Conservation (phyloP, 2,113 vertebrate species). For the Anser cygnoides region DNA sequence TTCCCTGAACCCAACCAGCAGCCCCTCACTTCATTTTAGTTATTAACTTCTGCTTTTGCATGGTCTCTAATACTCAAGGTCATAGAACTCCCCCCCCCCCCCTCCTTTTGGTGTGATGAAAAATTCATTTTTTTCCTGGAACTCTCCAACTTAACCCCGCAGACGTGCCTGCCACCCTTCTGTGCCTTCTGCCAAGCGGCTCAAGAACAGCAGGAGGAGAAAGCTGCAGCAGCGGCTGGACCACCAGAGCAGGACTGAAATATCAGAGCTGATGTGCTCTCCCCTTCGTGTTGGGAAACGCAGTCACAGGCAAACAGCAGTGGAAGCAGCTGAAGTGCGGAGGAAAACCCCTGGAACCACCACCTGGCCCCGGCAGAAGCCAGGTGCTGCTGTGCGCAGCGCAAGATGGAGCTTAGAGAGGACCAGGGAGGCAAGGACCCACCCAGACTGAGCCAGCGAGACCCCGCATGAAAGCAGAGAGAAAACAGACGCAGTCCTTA, state of each 20-base stretch:
- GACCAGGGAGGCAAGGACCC: not conserved
- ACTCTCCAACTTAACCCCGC: not conserved
- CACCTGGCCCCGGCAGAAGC: not conserved
- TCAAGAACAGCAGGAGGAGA: not conserved
- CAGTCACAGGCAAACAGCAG: not conserved
- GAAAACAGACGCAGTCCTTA: not conserved
- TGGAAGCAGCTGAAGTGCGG: not conserved
- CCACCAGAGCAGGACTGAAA: not conserved
- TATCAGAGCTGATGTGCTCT: fast-evolving
- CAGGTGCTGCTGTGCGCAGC: fast-evolving
- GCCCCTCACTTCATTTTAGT: not conserved
- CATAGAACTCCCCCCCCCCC: not conserved
- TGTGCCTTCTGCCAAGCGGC: not conserved
- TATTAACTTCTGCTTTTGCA: not conserved
- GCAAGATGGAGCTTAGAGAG: not conserved
- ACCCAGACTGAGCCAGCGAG: fast-evolving
- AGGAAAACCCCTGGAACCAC: fast-evolving
- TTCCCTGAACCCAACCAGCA: not conserved
- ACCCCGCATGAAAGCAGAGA: not conserved
- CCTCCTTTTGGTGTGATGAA: not conserved
- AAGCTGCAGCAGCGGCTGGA: not conserved
- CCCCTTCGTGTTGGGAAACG: not conserved
- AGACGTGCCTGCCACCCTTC: not conserved
- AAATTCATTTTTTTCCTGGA: not conserved
- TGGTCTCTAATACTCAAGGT: not conserved